Evolutionary conservation across 37 sponge, comb jelly and placozoan genomes (phyloP), one percentile per base, ranked within the genome.

Genomic region (Aplysina aerophoba): DNA sequence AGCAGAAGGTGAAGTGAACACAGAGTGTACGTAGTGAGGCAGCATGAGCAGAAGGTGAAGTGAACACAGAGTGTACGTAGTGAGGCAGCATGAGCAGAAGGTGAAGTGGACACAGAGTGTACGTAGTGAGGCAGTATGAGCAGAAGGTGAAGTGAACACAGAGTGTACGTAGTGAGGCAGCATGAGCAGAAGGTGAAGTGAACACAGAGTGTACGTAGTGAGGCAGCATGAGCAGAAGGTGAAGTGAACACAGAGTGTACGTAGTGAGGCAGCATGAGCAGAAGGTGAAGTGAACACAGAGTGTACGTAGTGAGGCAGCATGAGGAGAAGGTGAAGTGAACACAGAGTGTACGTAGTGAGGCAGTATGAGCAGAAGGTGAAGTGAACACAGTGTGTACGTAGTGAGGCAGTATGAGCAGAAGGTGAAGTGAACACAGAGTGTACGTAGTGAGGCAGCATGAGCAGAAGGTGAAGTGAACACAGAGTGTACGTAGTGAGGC

Each of bases 241-340:
- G 27, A 66, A 57, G 12, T 27, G 34, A 27, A n/a, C n/a, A n/a
- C n/a, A n/a, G n/a, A n/a, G n/a, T n/a, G n/a, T n/a, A n/a, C n/a
- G n/a, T n/a, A n/a, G n/a, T n/a, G n/a, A n/a, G n/a, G n/a, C 88
- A 91, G 75, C 88, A 88, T 16, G 36, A 85, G 82, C 40, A 39
- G 14, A 86, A 80, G 57, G 87, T 86, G 27, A 66, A 57, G 12
- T 27, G 34, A 27, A n/a, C n/a, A n/a, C n/a, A n/a, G n/a, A n/a
- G n/a, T n/a, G n/a, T n/a, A n/a, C n/a, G n/a, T n/a, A n/a, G n/a
- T n/a, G n/a, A n/a, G n/a, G n/a, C 88, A 91, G 75, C 88, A 88
- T 16, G 36, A 85, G 82, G 41, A 39, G 14, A 86, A 80, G 57
- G 87, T 86, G 27, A 66, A 57, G 12, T 27, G 34, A 27, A n/a